phyloP scores from a whole-genome alignment of 2,113 vertebrate genomes.

The Oceanites oceanicus region DNA sequence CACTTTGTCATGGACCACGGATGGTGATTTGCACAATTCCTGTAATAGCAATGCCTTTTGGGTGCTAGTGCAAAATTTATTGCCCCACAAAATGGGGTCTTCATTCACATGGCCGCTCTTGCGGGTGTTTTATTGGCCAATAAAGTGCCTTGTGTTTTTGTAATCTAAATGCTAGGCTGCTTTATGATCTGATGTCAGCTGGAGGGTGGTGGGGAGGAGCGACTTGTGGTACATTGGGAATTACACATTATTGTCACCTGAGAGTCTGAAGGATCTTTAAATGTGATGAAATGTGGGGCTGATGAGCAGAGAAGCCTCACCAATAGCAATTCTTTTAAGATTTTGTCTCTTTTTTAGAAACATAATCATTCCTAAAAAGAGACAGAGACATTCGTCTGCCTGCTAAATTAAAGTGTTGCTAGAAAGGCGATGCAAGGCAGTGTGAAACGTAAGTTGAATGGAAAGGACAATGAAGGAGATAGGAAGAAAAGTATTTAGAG shows the following conservation, averaged over 20 bases:
- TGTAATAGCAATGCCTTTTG: not conserved
- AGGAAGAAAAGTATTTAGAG: not conserved
- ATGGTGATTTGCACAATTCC: not conserved
- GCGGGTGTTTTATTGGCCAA: slow-evolving; percentile 37
- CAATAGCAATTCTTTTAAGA: not conserved
- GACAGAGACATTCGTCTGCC: not conserved
- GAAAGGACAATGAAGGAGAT: slow-evolving; percentile 3
- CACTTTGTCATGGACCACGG: not conserved
- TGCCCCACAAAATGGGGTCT: slow-evolving; percentile 13
- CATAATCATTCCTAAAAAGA: not conserved
- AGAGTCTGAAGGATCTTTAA: slow-evolving; percentile 7
- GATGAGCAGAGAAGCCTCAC: not conserved
- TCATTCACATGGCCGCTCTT: slow-evolving; percentile 7
- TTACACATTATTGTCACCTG: not conserved
- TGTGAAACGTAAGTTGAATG: not conserved
- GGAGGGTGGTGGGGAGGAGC: not conserved
- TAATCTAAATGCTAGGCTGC: slow-evolving; percentile 16
- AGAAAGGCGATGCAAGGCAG: not conserved
- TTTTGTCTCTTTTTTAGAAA: not conserved
- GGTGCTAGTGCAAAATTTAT: slow-evolving; percentile 20
- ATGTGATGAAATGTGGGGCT: not conserved
- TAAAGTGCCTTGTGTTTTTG: slow-evolving; percentile 50
- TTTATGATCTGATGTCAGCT: slow-evolving; percentile 39
- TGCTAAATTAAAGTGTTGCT: not conserved
- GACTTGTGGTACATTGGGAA: not conserved